Evolutionary conservation across 2,113 vertebrate species (phyloP), one percentile per base, ranked within the genome.

Genomic region (cat (Felis catus)): DNA sequence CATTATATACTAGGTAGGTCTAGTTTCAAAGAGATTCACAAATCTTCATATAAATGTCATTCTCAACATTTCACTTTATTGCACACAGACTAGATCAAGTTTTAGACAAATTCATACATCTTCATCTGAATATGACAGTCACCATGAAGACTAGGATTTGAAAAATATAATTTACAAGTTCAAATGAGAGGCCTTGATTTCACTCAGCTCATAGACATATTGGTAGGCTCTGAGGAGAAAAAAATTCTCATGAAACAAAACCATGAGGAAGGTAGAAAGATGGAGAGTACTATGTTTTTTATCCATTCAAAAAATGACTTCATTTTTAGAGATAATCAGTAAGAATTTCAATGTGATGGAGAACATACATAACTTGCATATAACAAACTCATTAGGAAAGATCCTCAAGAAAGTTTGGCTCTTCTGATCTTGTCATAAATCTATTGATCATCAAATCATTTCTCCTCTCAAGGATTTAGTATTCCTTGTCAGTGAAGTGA

Each of bases 111-210:
- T 65, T 83, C 21, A 41, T 94, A 53, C 82, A 70, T 95, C 31
- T 93, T 89, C 29, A 74, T 45, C 79, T 65, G 36, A 96, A 33
- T 80, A 31, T 88, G 29, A 41, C 23, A 78, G 5, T 88, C 27
- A n/a, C 94, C 51, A 53, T 83, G 13, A 45, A 95, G 94, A 91
- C 23, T 53, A 74, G 10, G 3, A 70, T 93, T 96, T 86, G 27
- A 80, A 19, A 85, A 94, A 87, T 80, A 76, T 33, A 94, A 88
- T 90, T 74, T 92, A 80, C 27, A 83, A 92, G n/a, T 88, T 96
- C 31, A 89, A 18, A 79, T 18, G 14, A 31, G 45, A 90, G 12
- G 1, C 10, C 55, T 86, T 16, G 16, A 48, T 15, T 82, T 95
- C 12, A 65, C 5, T 33, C 23, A 91, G 2, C 39, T 96, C 33